Conservation (phyloP, 2,797 vertebrate species). For the Salmo trutta region DNA sequence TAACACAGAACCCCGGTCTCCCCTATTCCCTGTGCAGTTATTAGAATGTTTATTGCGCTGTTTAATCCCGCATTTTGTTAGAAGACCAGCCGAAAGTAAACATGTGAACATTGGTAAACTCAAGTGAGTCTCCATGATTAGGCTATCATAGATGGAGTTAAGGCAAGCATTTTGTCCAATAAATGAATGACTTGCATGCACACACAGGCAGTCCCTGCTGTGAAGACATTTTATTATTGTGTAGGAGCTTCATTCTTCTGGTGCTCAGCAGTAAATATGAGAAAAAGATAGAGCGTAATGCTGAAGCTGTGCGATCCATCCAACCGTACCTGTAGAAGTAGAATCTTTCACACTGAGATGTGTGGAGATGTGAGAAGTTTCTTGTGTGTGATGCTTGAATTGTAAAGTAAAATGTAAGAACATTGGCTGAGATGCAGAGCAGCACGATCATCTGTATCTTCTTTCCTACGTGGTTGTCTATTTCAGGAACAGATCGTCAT, state of each 20-base stretch:
- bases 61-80: too few species aligned
- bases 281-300: background rate
- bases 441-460: conserved; percentile 22
- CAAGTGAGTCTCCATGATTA: too few species aligned
- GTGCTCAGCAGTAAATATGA: background rate
- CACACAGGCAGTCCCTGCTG: conserved; percentile 1
- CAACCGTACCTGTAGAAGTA: background rate
- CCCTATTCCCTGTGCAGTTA: too few species aligned
- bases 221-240: background rate
- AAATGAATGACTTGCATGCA: too few species aligned
- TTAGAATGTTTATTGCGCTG: too few species aligned
- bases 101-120: too few species aligned
- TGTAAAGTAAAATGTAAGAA: background rate
- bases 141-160: too few species aligned
- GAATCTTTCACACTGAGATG: background rate
- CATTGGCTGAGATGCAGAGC: conserved; percentile 5
- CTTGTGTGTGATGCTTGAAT: background rate
- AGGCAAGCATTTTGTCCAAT: too few species aligned
- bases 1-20: too few species aligned
- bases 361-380: background rate
- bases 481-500: conserved; percentile 24
- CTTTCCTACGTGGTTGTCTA: conserved; percentile 4
- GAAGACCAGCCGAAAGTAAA: too few species aligned
- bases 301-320: background rate
- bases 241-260: background rate